phyloP scores from a whole-genome alignment of 2,797 vertebrate species.

The Poeciliopsis paucimaculata region DNA sequence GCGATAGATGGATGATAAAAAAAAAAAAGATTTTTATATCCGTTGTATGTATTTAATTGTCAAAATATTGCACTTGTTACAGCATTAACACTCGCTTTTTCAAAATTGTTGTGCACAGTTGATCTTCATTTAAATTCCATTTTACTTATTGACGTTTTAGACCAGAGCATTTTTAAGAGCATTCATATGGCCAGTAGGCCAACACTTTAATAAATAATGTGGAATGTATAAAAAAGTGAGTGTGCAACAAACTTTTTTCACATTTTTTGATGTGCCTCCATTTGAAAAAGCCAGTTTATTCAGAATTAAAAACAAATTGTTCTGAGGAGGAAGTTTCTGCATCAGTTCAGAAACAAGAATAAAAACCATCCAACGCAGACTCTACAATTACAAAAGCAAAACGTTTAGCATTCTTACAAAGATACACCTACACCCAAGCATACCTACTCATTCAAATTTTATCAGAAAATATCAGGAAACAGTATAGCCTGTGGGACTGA shows the following conservation, averaged over 20 bases:
- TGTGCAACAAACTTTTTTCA: neutral
- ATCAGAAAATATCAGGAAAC: conserved; percentile 8
- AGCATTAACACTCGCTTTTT: neutral
- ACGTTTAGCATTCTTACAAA: neutral
- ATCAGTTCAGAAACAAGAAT: neutral
- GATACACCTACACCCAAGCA: neutral
- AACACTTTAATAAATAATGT: conserved; percentile 3
- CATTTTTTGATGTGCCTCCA: neutral
- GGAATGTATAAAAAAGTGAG: neutral
- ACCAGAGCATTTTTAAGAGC: neutral
- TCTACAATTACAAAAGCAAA: neutral
- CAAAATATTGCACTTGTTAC: neutral
- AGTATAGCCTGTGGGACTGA: neutral
- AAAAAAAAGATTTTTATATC: neutral
- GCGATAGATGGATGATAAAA: neutral
- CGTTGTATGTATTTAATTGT: neutral
- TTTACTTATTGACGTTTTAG: conserved; percentile 9
- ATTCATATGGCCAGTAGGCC: neutral
- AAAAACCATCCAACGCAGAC: neutral
- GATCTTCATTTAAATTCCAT: neutral
- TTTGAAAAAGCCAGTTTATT: neutral
- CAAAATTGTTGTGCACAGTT: neutral
- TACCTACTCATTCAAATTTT: conserved; percentile 1
- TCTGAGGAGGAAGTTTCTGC: neutral
- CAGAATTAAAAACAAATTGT: neutral